Evolutionary conservation across 2,797 vertebrate genomes (phyloP).

Genomic region (Mus minutoides): DNA sequence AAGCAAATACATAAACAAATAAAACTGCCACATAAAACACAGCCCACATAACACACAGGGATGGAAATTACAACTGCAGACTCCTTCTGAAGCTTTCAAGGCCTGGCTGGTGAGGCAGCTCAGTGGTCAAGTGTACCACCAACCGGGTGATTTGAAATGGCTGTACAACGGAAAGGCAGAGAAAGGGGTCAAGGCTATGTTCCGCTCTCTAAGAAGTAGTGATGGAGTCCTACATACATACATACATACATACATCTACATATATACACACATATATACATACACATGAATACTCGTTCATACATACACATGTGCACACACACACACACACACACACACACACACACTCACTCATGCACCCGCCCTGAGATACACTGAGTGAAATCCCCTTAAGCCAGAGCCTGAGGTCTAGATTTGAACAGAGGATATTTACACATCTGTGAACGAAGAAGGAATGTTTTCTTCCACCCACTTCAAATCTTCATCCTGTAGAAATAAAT

Average conservation of each 20-base stretch:
- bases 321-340: not conserved
- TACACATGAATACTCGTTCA: not conserved
- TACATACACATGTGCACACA: not conserved
- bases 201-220: not conserved
- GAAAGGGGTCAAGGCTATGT: not conserved
- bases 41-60: not conserved
- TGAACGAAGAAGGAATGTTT: constrained; percentile 93
- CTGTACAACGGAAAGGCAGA: not conserved
- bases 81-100: not conserved
- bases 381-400: not conserved
- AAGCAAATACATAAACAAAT: not conserved
- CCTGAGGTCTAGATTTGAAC: not conserved
- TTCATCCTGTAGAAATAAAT: constrained; percentile 89
- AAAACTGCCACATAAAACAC: not conserved
- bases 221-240: not conserved
- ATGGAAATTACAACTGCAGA: not conserved
- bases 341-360: not conserved
- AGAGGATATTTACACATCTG: constrained; percentile 90
- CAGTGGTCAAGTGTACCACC: not conserved
- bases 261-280: not conserved
- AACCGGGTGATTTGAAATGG: not conserved
- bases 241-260: not conserved
- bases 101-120: not conserved
- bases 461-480: constrained; percentile 95
- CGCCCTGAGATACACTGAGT: not conserved